A percentile compares a stretch with the other conserved stretches of the same genome.
phyloP scores from a whole-genome alignment of 2,113 vertebrate genomes.

The Lynx canadensis region DNA sequence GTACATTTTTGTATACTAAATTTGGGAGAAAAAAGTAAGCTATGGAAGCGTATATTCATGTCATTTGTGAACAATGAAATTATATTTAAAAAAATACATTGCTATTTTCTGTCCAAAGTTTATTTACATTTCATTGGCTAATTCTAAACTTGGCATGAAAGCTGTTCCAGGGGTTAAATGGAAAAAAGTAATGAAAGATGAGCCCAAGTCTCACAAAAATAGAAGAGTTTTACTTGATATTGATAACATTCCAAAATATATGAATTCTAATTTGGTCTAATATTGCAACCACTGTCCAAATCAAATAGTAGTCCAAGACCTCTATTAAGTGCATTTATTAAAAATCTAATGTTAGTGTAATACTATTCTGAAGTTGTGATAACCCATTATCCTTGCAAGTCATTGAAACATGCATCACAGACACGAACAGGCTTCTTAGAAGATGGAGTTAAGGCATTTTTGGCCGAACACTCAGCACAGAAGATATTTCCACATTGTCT shows the following conservation, averaged over 20 bases:
- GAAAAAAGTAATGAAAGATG: constrained; percentile 83
- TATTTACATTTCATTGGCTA: constrained; percentile 89
- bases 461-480: constrained; percentile 95
- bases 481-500: constrained; percentile 99
- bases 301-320: constrained; percentile 86
- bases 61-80: constrained; percentile 85
- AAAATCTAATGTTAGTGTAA: constrained; percentile 85
- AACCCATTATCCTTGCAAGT: constrained; percentile 93
- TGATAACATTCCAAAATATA: constrained; percentile 87
- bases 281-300: constrained; percentile 87
- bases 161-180: constrained; percentile 80
- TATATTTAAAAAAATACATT: constrained; percentile 91
- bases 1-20: constrained; percentile 77
- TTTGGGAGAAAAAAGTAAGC: constrained; percentile 80
- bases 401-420: constrained; percentile 95
- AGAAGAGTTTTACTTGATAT: constrained; percentile 87
- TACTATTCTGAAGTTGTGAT: constrained; percentile 65
- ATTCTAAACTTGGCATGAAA: constrained; percentile 86
- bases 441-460: constrained; percentile 96
- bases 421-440: constrained; percentile 99
- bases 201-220: constrained; percentile 88
- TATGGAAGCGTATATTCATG: constrained; percentile 73
- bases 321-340: constrained; percentile 90
- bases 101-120: constrained; percentile 88
- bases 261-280: constrained; percentile 84